Percentiles rank a stretch among this genome's conserved stretches.
phyloP scores from a whole-genome alignment of 2,888 invertebrate species.

The Drosophila koepferae region DNA sequence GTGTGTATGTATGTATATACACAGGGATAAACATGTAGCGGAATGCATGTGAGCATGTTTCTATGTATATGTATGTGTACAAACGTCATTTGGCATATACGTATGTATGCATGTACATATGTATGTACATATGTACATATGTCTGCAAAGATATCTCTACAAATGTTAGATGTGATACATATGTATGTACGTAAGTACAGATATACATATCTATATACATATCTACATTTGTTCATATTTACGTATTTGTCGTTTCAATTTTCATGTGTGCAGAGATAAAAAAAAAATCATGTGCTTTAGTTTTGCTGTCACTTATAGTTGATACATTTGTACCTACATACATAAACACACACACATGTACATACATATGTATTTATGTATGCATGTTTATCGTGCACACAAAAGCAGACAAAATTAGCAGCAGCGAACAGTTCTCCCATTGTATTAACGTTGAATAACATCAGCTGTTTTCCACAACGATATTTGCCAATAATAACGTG shows the following conservation, averaged over 20 bases:
- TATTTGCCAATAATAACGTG: conserved; percentile 18
- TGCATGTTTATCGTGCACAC: conserved; percentile 12
- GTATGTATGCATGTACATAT: not conserved
- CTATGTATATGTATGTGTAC: not conserved
- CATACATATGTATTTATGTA: conserved; percentile 24
- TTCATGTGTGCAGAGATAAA: conserved; percentile 55
- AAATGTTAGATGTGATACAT: conserved; percentile 8
- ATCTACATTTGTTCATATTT: conserved; percentile 17
- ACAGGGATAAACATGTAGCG: not conserved
- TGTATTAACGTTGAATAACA: conserved; percentile 33
- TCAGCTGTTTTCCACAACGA: conserved; percentile 45
- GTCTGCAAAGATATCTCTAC: conserved; percentile 3
- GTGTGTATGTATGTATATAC: too few relatives aligned
- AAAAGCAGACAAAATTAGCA: conserved; percentile 43
- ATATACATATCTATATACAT: conserved; percentile 3
- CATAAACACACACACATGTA: not conserved
- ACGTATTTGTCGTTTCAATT: conserved; percentile 67
- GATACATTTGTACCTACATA: conserved; percentile 1
- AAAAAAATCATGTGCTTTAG: conserved; percentile 49
- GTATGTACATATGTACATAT: not conserved
- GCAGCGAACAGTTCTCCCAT: conserved; percentile 25
- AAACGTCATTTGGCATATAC: conserved; percentile 11
- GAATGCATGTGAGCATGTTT: not conserved
- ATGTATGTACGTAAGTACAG: not conserved
- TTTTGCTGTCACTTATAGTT: conserved; percentile 34